Percentiles rank a stretch among this genome's conserved stretches.
phyloP scores from a whole-genome alignment of 2,797 vertebrate species.

The Hydrophis major region DNA sequence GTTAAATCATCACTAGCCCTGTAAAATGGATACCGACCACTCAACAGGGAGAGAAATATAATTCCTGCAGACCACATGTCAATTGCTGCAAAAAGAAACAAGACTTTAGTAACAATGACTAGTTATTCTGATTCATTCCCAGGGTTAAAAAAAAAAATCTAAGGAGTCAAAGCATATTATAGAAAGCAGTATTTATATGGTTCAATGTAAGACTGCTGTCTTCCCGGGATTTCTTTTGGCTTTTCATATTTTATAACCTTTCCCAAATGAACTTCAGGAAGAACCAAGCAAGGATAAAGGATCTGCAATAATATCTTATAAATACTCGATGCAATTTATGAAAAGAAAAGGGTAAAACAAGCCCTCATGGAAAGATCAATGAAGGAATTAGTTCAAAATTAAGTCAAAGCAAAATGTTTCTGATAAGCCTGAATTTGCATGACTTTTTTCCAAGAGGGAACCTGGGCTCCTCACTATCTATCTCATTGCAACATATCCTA shows the following conservation, averaged over 20 bases:
- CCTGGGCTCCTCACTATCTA: background rate
- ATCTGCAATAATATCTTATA: slow-evolving; percentile 37
- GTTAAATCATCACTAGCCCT: slow-evolving; percentile 97
- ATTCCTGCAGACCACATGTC: slow-evolving; percentile 97
- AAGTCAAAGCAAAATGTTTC: background rate
- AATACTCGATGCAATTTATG: slow-evolving; percentile 43
- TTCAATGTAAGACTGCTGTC: background rate
- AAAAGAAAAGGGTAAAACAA: slow-evolving; percentile 18
- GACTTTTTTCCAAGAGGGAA: background rate
- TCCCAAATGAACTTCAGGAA: slow-evolving; percentile 31
- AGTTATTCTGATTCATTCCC: slow-evolving; percentile 11
- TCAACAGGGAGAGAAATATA: slow-evolving; percentile 92
- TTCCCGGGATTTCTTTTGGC: background rate
- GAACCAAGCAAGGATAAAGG: slow-evolving; percentile 35
- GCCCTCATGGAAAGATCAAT: background rate
- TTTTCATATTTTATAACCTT: slow-evolving; percentile 34
- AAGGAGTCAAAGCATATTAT: slow-evolving; percentile 22
- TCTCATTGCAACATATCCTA: background rate
- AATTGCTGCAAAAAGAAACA: slow-evolving; percentile 82
- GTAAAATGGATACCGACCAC: slow-evolving; percentile 96
- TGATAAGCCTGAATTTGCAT: background rate
- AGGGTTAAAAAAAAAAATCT: slow-evolving; percentile 3
- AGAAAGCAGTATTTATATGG: slow-evolving; percentile 23
- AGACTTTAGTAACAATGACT: slow-evolving; percentile 37
- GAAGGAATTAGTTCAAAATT: background rate